Percentiles rank a stretch among this genome's conserved stretches.
Conservation (phyloP, 2,113 vertebrate species). For the Ceratotherium simum region DNA sequence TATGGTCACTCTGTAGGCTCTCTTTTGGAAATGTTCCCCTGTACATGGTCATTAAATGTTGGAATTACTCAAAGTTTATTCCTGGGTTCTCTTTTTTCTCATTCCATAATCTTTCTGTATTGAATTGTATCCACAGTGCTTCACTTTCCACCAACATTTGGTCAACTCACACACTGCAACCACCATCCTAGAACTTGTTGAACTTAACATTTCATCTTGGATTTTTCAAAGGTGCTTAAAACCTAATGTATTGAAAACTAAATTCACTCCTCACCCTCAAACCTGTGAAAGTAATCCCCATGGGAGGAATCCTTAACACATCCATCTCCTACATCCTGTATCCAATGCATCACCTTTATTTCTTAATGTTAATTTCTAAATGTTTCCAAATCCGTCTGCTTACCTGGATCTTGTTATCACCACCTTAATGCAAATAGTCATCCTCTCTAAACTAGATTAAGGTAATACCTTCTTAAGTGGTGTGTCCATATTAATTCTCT, state of each 20-base stretch:
- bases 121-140: background rate
- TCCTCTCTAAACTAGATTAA: background rate
- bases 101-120: background rate
- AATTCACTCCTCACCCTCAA: background rate
- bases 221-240: background rate
- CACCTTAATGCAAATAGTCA: background rate
- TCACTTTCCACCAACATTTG: background rate
- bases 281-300: background rate
- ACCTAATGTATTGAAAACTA: background rate
- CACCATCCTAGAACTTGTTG: background rate
- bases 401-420: background rate
- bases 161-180: background rate
- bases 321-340: background rate
- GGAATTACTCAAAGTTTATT: background rate
- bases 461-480: background rate
- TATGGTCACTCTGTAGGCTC: background rate
- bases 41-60: background rate
- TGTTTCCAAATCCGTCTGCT: background rate
- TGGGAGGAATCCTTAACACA: background rate
- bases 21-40: background rate
- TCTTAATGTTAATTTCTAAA: background rate
- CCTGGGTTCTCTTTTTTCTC: background rate
- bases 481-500: background rate
- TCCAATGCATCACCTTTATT: background rate
- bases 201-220: background rate